phyloP scores from a whole-genome alignment of 2,797 vertebrate genomes.

The Odontamblyopus rebecca region DNA sequence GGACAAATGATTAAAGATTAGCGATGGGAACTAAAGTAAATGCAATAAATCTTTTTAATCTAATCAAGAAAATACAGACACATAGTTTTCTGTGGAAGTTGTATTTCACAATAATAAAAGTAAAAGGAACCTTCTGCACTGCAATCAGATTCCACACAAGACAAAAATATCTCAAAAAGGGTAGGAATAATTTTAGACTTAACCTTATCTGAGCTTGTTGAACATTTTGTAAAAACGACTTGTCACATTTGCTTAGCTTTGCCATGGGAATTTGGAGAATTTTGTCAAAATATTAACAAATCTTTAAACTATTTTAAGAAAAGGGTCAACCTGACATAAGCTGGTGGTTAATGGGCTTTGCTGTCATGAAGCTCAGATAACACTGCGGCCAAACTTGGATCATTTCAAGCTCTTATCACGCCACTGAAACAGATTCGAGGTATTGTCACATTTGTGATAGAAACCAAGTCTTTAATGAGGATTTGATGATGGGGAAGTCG shows the following conservation, averaged over 20 bases:
- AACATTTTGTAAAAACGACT: slow-evolving; percentile 4
- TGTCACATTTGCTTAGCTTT: slow-evolving; percentile 14
- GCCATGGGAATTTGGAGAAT: background rate
- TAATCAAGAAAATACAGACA: background rate
- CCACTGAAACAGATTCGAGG: slow-evolving; percentile 32
- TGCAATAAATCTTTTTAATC: background rate
- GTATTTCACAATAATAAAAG: background rate
- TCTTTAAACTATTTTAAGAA: slow-evolving; percentile 38
- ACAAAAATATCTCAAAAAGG: background rate
- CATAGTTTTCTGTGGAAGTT: background rate
- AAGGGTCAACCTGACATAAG: slow-evolving; percentile 26
- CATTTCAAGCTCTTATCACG: slow-evolving; percentile 22
- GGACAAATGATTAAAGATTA: background rate
- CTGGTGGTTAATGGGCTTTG: slow-evolving; percentile 25
- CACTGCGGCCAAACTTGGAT: slow-evolving; percentile 35
- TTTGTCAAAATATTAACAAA: slow-evolving; percentile 18
- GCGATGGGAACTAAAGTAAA: background rate
- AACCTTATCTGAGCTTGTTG: background rate
- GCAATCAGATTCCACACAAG: background rate
- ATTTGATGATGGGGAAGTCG: slow-evolving; percentile 35
- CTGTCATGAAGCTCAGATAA: slow-evolving; percentile 24
- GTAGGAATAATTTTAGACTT: background rate
- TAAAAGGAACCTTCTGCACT: background rate
- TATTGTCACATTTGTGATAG: slow-evolving; percentile 41
- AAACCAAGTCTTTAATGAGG: slow-evolving; percentile 49